Percentiles rank a stretch among this genome's conserved stretches.
These are phyloP conservation scores for Luperina nickerlii DNA, from an alignment of 2,888 invertebrate species.

Conservation along the genomic window DNA sequence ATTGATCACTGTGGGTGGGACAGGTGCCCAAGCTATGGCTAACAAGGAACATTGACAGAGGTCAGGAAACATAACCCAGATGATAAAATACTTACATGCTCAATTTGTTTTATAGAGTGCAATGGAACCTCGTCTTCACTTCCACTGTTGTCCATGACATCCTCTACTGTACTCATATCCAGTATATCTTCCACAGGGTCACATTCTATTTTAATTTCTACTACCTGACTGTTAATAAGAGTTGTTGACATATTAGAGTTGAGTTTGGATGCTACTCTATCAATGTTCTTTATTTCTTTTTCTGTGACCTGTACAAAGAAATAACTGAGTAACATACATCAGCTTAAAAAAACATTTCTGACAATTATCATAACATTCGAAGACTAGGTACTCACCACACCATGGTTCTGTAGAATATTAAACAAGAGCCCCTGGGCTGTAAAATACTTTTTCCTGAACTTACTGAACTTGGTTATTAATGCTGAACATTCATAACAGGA, in stretches of 20 bases:
- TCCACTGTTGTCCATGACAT: background rate
- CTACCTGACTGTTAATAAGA: background rate
- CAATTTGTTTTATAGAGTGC: slow-evolving; percentile 6
- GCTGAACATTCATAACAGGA: slow-evolving; percentile 38
- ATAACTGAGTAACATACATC: background rate
- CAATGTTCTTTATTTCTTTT: slow-evolving; percentile 34
- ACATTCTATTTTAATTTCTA: slow-evolving; percentile 20
- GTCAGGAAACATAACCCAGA: background rate
- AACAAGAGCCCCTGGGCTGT: slow-evolving; percentile 34
- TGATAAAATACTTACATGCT: slow-evolving; percentile 20
- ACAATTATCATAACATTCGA: background rate
- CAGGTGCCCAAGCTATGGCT: background rate
- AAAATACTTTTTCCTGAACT: slow-evolving; percentile 41
- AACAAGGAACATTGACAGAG: background rate
- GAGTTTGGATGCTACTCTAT: slow-evolving; percentile 28
- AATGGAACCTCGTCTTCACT: slow-evolving; percentile 30
- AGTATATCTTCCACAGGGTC: slow-evolving; percentile 16
- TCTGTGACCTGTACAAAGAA: slow-evolving; percentile 27
- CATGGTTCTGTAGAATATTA: slow-evolving; percentile 39
- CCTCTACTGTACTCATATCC: slow-evolving; percentile 1
- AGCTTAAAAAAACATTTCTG: background rate
- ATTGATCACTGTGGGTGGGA: background rate
- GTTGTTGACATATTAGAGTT: slow-evolving; percentile 9
- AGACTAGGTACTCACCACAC: slow-evolving; percentile 21
- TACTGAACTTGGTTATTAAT: slow-evolving; percentile 31